Base-by-base conservation (phyloP, 2,113 vertebrate species). In the Odocoileus virginianus region DNA sequence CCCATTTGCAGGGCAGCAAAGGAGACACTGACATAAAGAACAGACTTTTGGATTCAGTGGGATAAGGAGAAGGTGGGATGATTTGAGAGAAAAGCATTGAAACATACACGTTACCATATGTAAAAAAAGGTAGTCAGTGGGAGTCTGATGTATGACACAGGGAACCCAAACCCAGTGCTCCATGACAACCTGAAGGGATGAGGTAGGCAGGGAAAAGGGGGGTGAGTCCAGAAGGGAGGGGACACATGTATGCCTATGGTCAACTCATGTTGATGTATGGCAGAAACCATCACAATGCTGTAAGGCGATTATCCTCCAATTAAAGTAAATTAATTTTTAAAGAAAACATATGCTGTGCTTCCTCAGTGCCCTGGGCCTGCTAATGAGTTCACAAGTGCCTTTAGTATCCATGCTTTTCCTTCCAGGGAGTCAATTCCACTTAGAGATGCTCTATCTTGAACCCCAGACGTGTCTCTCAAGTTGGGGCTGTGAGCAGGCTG, bases 391-490 rank as follows among this genome's bases (percentile, higher is more conserved):
- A 79, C 94, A 94, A 76, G 78, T 11, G n/a, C 57, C 45, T 94
- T 92, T 96, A 94, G 91, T 76, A 76, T 33, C 12, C 52, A 82
- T 0, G 19, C 19, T 67, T 84, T 87, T 30, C 52, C 91, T 83
- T 96, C 92, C 95, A 96, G 94, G 94, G 85, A 92, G 84, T 27
- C 40, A 7, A 28, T 60, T 98, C 87, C 83, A 64, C 87, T 89
- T 50, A 81, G 54, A 96, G 64, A 87, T 19, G 4, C 74, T 30
- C 0, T 67, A 43, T 95, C 74, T 36, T 0, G 19, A 95, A 90
- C 61, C 92, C 79, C 81, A 82, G 89, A 89, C 19, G n/a, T 96
- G 23, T 85, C 58, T 81, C 79, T 97, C 92, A 96, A 30, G 84
- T n/a, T 92, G 81, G 45, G 60, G 97, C 90, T 87, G 58, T 60